These are phyloP conservation scores for Gastracanthus pulcherrimus DNA, from an alignment of 2,888 invertebrate genomes.

Conservation along the genomic window DNA sequence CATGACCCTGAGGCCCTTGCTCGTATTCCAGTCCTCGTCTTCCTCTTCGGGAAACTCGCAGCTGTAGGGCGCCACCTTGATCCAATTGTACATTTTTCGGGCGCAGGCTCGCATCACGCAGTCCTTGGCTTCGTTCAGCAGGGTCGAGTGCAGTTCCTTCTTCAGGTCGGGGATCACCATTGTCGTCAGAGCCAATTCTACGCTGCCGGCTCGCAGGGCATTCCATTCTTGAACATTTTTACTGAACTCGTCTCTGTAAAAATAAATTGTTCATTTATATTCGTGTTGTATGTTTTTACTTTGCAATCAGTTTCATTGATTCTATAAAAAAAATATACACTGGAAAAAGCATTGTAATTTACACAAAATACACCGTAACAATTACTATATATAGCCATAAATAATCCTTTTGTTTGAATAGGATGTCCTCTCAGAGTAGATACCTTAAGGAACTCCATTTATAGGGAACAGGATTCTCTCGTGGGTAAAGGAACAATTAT, in stretches of 20 bases:
- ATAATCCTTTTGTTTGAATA: too few relatives aligned
- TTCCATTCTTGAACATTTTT: constrained; percentile 98
- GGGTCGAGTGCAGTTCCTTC: constrained; percentile 88
- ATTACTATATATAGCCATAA: too few relatives aligned
- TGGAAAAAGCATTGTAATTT: too few relatives aligned
- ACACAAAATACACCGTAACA: too few relatives aligned
- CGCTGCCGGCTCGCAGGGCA: constrained; percentile 89
- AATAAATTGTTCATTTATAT: background rate
- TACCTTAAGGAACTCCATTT: too few relatives aligned
- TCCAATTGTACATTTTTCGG: constrained; percentile 92
- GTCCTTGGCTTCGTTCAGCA: constrained; percentile 93
- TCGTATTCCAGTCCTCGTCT: constrained; percentile 94
- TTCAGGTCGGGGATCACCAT: constrained; percentile 94
- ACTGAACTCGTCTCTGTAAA: constrained; percentile 93
- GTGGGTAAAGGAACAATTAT: too few relatives aligned
- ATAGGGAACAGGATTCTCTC: too few relatives aligned
- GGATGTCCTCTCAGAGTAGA: too few relatives aligned
- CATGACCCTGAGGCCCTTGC: constrained; percentile 91
- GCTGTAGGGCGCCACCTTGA: constrained; percentile 92
- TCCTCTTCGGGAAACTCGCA: constrained; percentile 88
- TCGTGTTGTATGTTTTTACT: too few relatives aligned
- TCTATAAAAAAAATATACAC: too few relatives aligned
- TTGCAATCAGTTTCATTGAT: too few relatives aligned
- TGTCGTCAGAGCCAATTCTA: constrained; percentile 91
- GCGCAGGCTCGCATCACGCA: constrained; percentile 90